Percentiles rank a stretch among this genome's conserved stretches.
phyloP scores from a whole-genome alignment of 2,888 invertebrate species.

The Dascillus cervinus region DNA sequence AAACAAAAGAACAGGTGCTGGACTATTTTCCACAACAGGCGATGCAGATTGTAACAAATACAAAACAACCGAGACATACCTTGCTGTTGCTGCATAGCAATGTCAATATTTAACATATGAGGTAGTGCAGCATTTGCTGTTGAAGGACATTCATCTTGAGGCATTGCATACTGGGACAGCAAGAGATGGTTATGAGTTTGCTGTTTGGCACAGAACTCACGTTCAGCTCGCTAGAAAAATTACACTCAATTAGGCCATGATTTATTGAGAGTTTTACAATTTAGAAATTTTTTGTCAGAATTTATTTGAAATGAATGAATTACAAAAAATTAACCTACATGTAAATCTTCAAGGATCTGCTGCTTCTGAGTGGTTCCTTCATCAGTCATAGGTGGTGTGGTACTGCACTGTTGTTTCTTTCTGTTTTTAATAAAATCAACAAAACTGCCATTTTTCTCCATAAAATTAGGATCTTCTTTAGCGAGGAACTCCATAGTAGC shows the following conservation, averaged over 20 bases:
- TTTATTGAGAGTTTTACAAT: not conserved
- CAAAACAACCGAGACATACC: constrained; percentile 14
- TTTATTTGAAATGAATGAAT: too few species aligned
- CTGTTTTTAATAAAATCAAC: constrained; percentile 40
- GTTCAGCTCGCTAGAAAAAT: constrained; percentile 53
- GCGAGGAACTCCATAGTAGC: constrained; percentile 43
- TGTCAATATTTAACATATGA: constrained; percentile 45
- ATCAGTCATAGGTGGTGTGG: constrained; percentile 35
- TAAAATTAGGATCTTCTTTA: constrained; percentile 46
- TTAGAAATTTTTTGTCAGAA: not conserved
- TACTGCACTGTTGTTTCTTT: constrained; percentile 32
- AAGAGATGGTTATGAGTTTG: constrained; percentile 32
- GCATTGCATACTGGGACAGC: constrained; percentile 33
- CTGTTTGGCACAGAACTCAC: constrained; percentile 53
- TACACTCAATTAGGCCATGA: not conserved
- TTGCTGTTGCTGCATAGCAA: constrained; percentile 36
- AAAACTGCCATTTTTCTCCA: constrained; percentile 31
- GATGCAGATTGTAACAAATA: too few species aligned
- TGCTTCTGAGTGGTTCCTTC: constrained; percentile 61
- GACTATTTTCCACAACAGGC: too few species aligned
- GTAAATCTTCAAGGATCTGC: constrained; percentile 62
- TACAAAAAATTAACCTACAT: constrained; percentile 29
- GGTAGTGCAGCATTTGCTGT: constrained; percentile 37
- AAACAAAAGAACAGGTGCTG: too few species aligned
- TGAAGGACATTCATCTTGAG: constrained; percentile 33